These are phyloP conservation scores for Tiliacea citrago DNA, from an alignment of 2,888 invertebrate species.

Conservation along the genomic window DNA sequence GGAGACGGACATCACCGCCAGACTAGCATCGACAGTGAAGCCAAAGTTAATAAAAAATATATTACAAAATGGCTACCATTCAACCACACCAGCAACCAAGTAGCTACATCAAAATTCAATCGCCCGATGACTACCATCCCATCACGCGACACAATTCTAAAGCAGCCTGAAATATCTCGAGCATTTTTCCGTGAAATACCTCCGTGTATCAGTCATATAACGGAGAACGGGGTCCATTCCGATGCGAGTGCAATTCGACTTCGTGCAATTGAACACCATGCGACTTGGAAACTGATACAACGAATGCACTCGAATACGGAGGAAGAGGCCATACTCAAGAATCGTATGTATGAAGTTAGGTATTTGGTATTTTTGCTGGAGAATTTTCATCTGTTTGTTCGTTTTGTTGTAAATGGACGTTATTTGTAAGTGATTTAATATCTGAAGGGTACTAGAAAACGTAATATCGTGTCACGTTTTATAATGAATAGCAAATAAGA, in stretches of 20 bases:
- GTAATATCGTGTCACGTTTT: background rate
- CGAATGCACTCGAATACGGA: conserved; percentile 70
- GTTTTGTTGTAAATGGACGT: background rate
- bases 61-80: background rate
- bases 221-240: conserved; percentile 64
- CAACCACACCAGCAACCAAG: background rate
- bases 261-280: conserved; percentile 86
- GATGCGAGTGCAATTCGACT: conserved; percentile 71
- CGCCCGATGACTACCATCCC: conserved; percentile 39
- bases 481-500: background rate
- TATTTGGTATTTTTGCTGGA: conserved; percentile 40
- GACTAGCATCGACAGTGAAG: background rate
- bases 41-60: conserved; percentile 1
- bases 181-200: conserved; percentile 57
- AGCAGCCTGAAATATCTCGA: conserved; percentile 47
- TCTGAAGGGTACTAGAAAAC: background rate
- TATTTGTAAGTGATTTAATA: conserved; percentile 7
- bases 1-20: background rate
- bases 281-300: conserved; percentile 87
- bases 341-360: conserved; percentile 42
- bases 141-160: conserved; percentile 22
- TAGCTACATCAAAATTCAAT: conserved; percentile 50
- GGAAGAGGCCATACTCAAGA: conserved; percentile 23
- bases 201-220: conserved; percentile 56
- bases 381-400: conserved; percentile 8